Evolutionary conservation across 1,140 invertebrate genomes (phyloP).

Genomic region (Leptinotarsa texana): DNA sequence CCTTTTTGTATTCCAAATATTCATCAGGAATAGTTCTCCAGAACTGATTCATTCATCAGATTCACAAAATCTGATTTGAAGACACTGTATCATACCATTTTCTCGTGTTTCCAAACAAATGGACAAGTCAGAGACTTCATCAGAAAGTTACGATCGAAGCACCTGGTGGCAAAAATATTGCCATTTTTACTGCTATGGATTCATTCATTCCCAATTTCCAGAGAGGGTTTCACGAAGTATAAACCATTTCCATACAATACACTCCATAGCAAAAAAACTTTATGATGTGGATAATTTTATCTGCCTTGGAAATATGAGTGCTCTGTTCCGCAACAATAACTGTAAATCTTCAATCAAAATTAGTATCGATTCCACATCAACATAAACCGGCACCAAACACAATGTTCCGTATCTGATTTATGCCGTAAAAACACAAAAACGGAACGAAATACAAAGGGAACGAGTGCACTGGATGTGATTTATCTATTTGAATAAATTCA

Average conservation of each 20-base stretch:
- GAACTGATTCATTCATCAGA: too few species aligned
- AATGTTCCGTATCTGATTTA: conserved; percentile 28
- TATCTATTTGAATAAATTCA: conserved; percentile 24
- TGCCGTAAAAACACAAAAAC: conserved; percentile 25
- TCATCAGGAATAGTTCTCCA: too few species aligned
- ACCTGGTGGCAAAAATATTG: too few species aligned
- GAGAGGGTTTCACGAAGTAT: neutral
- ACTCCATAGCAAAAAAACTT: conserved; percentile 14
- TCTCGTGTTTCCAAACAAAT: too few species aligned
- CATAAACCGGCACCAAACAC: conserved; percentile 26
- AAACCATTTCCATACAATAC: conserved; percentile 2
- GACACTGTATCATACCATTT: too few species aligned
- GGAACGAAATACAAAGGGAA: conserved; percentile 23
- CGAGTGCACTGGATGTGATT: conserved; percentile 23
- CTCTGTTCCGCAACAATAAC: conserved; percentile 20
- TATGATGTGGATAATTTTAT: conserved; percentile 23
- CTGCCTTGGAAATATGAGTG: neutral
- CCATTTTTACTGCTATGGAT: too few species aligned
- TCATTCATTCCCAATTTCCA: too few species aligned
- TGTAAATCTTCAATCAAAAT: conserved; percentile 28
- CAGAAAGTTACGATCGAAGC: too few species aligned
- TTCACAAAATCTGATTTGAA: too few species aligned
- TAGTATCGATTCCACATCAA: conserved; percentile 25
- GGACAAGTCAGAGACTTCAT: too few species aligned
- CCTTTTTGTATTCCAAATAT: too few species aligned